These are phyloP conservation scores for Clamator glandarius DNA, from an alignment of 2,797 vertebrate genomes.

Conservation along the genomic window DNA sequence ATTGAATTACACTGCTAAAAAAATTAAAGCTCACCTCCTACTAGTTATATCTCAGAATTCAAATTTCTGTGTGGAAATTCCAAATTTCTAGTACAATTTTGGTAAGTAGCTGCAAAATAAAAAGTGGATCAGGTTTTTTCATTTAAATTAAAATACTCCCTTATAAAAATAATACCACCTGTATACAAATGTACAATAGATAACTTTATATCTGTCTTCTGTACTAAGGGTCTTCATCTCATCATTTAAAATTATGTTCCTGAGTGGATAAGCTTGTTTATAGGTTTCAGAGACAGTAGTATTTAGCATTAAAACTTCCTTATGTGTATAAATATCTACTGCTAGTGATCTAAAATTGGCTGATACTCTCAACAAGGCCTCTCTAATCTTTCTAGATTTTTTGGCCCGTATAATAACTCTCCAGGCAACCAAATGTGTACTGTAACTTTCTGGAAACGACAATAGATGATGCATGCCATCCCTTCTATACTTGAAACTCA, in stretches of 20 bases:
- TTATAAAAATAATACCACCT: neutral
- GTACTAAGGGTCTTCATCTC: neutral
- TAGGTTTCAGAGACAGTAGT: neutral
- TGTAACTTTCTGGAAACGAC: neutral
- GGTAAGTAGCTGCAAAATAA: neutral
- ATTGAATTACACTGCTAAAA: no score
- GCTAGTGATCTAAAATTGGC: neutral
- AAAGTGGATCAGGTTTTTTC: neutral
- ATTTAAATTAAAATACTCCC: neutral
- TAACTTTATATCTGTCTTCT: neutral
- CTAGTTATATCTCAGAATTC: neutral
- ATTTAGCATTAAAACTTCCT: neutral
- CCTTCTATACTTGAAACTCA: neutral
- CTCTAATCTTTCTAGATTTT: neutral
- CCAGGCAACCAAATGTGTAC: neutral
- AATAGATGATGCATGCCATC: neutral
- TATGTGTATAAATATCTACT: neutral
- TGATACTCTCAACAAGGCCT: neutral
- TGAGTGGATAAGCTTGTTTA: neutral
- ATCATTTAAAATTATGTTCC: neutral
- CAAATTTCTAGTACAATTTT: neutral
- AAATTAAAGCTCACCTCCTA: neutral
- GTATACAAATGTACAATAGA: neutral
- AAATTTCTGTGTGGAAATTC: neutral
- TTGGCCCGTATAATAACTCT: neutral